Percentiles rank a stretch among this genome's conserved stretches.
These are phyloP conservation scores for Sarcophaga variegata DNA, from an alignment of 2,888 invertebrate species.

Conservation along the genomic window DNA sequence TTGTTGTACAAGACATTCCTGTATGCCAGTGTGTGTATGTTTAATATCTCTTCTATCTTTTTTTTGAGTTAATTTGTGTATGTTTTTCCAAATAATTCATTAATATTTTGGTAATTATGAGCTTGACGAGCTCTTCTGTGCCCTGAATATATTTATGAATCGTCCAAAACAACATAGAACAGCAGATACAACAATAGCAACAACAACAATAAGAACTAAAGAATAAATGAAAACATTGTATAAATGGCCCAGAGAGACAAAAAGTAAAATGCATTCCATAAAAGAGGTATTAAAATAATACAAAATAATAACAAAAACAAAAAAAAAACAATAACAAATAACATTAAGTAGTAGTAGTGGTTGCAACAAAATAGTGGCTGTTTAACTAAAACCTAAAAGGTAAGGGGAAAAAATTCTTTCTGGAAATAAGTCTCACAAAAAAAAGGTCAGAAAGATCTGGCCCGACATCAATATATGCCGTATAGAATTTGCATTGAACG, in stretches of 20 bases:
- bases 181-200: not conserved
- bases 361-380: slow-evolving; percentile 6
- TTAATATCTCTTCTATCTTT: slow-evolving; percentile 26
- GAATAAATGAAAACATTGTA: not conserved
- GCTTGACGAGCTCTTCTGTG: slow-evolving; percentile 72
- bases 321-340: not conserved
- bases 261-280: slow-evolving; percentile 49
- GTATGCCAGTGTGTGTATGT: slow-evolving; percentile 8
- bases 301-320: not conserved
- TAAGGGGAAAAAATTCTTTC: not conserved
- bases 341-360: slow-evolving; percentile 4
- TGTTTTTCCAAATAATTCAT: slow-evolving; percentile 81
- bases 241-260: slow-evolving; percentile 25
- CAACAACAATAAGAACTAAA: not conserved
- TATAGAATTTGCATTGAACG: too few relatives aligned
- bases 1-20: not conserved
- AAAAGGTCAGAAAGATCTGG: too few relatives aligned
- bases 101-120: slow-evolving; percentile 81
- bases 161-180: not conserved
- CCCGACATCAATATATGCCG: too few relatives aligned
- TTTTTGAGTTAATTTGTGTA: slow-evolving; percentile 65
- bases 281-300: slow-evolving; percentile 38
- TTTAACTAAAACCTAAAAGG: slow-evolving; percentile 40
- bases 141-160: slow-evolving; percentile 64
- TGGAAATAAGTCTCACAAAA: too few relatives aligned